phyloP scores from a whole-genome alignment of 2,113 vertebrate genomes.

The Entomyzon cyanotis region DNA sequence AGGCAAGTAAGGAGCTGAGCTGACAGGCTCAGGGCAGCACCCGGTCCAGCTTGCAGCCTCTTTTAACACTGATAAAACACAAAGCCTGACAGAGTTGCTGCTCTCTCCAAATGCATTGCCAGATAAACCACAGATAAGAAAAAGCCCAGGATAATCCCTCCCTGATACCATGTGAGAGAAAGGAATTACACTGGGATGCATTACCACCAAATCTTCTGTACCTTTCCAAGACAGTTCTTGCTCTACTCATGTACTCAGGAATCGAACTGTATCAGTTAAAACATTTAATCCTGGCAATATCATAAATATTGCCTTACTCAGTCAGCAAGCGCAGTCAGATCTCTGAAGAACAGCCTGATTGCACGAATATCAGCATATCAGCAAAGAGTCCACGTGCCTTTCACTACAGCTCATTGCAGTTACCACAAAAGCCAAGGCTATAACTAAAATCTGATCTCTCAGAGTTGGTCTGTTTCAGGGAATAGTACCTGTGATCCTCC shows the following conservation, averaged over 20 bases:
- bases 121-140: slow-evolving; percentile 53
- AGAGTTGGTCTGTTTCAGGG: neutral
- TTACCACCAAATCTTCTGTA: neutral
- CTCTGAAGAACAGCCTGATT: neutral
- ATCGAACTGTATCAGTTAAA: neutral
- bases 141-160: slow-evolving; percentile 1
- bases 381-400: neutral
- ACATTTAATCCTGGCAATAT: neutral
- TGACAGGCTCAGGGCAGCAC: neutral
- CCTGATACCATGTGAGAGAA: neutral
- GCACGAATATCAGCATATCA: neutral
- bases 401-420: neutral
- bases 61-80: slow-evolving; percentile 8
- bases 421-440: neutral
- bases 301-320: neutral
- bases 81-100: neutral
- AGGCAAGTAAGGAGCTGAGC: neutral
- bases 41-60: neutral
- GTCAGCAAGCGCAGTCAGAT: neutral
- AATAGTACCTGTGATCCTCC: neutral
- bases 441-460: neutral
- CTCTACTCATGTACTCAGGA: neutral
- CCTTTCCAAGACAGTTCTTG: neutral
- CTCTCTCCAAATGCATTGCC: slow-evolving; percentile 5
- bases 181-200: neutral